phyloP scores from a whole-genome alignment of 2,113 vertebrate species.

The Butorides virescens region DNA sequence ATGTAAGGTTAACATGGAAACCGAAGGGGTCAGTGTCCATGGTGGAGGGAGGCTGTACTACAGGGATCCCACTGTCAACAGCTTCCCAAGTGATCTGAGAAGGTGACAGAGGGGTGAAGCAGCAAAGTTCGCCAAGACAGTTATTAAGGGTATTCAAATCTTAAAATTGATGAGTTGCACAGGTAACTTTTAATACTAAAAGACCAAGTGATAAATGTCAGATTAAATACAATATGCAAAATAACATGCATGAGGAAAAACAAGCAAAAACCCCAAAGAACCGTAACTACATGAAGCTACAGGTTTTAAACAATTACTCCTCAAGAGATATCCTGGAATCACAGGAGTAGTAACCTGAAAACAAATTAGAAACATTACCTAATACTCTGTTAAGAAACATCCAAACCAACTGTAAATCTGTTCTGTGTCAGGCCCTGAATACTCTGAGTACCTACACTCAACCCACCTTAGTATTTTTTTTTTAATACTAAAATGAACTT shows the following conservation, averaged over 20 bases:
- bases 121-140: not conserved
- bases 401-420: not conserved
- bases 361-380: not conserved
- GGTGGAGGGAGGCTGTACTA: not conserved
- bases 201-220: not conserved
- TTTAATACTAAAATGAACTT: not conserved
- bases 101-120: not conserved
- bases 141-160: not conserved
- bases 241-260: not conserved
- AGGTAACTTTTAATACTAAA: not conserved
- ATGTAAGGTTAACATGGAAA: not conserved
- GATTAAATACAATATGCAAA: not conserved
- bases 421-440: not conserved
- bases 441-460: not conserved
- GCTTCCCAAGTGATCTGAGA: not conserved
- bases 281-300: not conserved
- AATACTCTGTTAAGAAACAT: not conserved
- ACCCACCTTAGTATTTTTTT: not conserved
- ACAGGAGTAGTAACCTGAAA: not conserved
- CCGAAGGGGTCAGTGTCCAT: not conserved
- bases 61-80: not conserved
- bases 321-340: not conserved
- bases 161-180: not conserved
- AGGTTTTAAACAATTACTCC: not conserved
- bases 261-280: not conserved